Evolutionary conservation across 2,797 vertebrate genomes (phyloP), one percentile per base, ranked within the genome.

Genomic region (Moxostoma hubbsi): DNA sequence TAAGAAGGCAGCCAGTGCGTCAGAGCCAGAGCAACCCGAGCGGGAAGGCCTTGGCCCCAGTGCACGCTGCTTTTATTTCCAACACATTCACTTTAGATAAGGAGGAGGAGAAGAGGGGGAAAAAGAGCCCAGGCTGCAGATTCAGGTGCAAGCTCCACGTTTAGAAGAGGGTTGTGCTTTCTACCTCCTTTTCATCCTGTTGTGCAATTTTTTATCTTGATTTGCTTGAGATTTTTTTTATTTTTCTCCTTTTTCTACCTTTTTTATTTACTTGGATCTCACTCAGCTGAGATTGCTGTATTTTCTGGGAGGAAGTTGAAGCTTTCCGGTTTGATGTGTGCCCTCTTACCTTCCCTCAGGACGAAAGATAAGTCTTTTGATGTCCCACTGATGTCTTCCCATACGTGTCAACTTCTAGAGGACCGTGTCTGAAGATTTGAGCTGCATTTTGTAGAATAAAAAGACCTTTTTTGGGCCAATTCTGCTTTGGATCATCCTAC

Each of bases 11-110:
- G 1, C 64, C 81, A 86, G 78, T 84, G 87, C 73, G 84, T 80
- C 79, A 86, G 89, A 86, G 81, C 88, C 92, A 55, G 64, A 84
- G 15, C 62, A 73, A 77, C 63, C 89, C 89, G 87, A 79, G 76
- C 61, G 89, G 89, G 90, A 90, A 94, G 94, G 94, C 94, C 94
- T 92, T 92, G 93, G 92, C 93, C 91, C 79, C 90, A 83, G 90
- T 88, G 90, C 90, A 91, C 88, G 87, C 91, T 75, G 92, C 92
- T 94, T 95, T 94, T 92, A 94, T 94, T 92, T 90, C 88, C 86
- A 82, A 89, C 89, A 85, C 75, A 74, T 78, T 79, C 66, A 71
- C 69, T 55, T 54, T 12, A 36, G 55, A 64, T 55, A 49, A 68
- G 69, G 16, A 57, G 55, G 61, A 75, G 67, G 10, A 53, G 68